These are phyloP conservation scores for Yasuhikotakia modesta DNA, from an alignment of 2,797 vertebrate species.

Conservation along the genomic window DNA sequence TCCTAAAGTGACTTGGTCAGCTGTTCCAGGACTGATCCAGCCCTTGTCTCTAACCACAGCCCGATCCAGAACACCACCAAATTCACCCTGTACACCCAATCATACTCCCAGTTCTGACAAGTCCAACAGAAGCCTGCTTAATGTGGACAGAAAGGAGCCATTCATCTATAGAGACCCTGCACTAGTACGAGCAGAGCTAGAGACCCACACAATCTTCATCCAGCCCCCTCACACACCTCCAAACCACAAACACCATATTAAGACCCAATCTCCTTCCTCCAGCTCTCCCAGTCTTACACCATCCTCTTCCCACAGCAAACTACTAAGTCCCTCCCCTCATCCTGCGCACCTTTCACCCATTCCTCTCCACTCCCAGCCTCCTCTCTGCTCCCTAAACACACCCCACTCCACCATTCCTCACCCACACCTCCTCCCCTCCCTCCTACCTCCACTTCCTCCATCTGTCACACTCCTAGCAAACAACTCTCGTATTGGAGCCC, in stretches of 20 bases:
- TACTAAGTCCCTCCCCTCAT: slow-evolving; percentile 83
- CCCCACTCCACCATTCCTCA: slow-evolving; percentile 87
- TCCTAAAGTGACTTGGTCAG: slow-evolving; percentile 14
- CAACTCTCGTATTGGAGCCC: slow-evolving; percentile 86
- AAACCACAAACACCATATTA: slow-evolving; percentile 46
- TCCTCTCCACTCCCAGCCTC: slow-evolving; percentile 85
- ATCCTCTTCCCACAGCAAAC: slow-evolving; percentile 66
- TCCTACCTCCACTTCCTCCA: slow-evolving; percentile 87
- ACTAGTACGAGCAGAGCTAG: slow-evolving; percentile 82
- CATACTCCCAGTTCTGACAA: slow-evolving; percentile 67
- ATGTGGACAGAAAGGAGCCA: slow-evolving; percentile 95
- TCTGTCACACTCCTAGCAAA: slow-evolving; percentile 83
- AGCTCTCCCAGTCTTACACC: slow-evolving; percentile 78
- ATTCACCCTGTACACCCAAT: slow-evolving; percentile 24
- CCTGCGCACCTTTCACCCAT: slow-evolving; percentile 87
- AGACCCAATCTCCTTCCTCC: slow-evolving; percentile 51
- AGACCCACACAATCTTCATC: slow-evolving; percentile 79
- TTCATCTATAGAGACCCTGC: slow-evolving; percentile 98
- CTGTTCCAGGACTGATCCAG: slow-evolving; percentile 6
- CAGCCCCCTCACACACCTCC: slow-evolving; percentile 51
- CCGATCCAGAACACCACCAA: slow-evolving; percentile 40
- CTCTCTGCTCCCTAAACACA: slow-evolving; percentile 72
- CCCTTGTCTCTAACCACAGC: slow-evolving; percentile 11
- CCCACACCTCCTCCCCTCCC: slow-evolving; percentile 87
- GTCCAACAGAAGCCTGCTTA: slow-evolving; percentile 89